Conservation (phyloP, 2,797 vertebrate species). For the Mormyrus proboscirostris region DNA sequence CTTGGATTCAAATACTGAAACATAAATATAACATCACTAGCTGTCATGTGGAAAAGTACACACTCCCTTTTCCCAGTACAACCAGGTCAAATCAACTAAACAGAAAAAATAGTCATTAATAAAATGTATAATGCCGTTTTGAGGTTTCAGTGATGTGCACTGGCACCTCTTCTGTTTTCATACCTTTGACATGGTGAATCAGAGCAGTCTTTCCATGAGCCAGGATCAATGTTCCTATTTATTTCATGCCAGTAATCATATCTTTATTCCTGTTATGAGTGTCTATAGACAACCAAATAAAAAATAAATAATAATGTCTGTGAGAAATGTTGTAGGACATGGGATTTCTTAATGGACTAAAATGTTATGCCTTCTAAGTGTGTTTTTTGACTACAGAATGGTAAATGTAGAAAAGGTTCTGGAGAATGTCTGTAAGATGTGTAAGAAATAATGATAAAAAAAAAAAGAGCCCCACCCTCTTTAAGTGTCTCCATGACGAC, state of each 20-base stretch:
- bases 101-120: background rate
- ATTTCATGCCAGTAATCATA: background rate
- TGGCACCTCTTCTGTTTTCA: background rate
- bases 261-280: background rate
- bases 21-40: background rate
- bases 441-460: conserved; percentile 32
- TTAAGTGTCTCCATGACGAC: conserved; percentile 29
- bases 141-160: background rate
- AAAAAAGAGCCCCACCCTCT: conserved; percentile 29
- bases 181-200: background rate
- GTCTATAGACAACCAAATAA: conserved; percentile 16
- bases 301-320: conserved; percentile 1
- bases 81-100: background rate
- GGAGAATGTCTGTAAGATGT: conserved; percentile 12
- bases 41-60: background rate
- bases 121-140: background rate
- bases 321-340: background rate
- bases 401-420: background rate
- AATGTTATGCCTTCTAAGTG: background rate
- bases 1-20: background rate
- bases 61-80: background rate
- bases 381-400: background rate
- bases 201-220: background rate
- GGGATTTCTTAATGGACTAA: background rate
- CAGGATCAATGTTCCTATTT: background rate